Evolutionary conservation across 2,113 vertebrate species (phyloP).

Genomic region (Callipepla californica): DNA sequence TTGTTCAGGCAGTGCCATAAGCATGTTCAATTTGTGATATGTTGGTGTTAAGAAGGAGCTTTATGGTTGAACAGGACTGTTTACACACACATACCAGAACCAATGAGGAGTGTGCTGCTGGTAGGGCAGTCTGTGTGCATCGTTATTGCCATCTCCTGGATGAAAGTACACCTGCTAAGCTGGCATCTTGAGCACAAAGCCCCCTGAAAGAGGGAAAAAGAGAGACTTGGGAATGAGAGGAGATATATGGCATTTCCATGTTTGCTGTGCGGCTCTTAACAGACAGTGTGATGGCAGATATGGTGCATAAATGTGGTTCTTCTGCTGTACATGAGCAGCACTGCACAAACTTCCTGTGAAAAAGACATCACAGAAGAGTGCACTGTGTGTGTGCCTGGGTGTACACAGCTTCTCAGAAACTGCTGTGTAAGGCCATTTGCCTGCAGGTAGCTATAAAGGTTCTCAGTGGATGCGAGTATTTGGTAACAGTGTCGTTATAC

Average conservation of each 20-base stretch:
- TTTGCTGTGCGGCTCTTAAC: not conserved
- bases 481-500: not conserved
- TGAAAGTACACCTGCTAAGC: not conserved
- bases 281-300: not conserved
- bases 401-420: not conserved
- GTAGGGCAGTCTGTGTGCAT: accelerated
- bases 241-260: not conserved
- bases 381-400: not conserved
- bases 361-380: not conserved
- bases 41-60: not conserved
- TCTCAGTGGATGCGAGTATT: not conserved
- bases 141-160: conserved; percentile 54
- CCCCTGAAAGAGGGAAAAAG: not conserved
- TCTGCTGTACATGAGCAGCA: too few species aligned
- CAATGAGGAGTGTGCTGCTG: accelerated
- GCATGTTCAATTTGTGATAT: not conserved
- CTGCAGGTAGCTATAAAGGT: not conserved
- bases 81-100: accelerated
- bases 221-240: not conserved
- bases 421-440: not conserved
- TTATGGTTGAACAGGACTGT: not conserved
- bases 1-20: not conserved
- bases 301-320: not conserved
- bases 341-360: not conserved
- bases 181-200: not conserved